A percentile compares a stretch with the other conserved stretches of the same genome.
Evolutionary conservation across 2,888 invertebrate species (phyloP).

Genomic region (Branchipolynoe longqiensis): DNA sequence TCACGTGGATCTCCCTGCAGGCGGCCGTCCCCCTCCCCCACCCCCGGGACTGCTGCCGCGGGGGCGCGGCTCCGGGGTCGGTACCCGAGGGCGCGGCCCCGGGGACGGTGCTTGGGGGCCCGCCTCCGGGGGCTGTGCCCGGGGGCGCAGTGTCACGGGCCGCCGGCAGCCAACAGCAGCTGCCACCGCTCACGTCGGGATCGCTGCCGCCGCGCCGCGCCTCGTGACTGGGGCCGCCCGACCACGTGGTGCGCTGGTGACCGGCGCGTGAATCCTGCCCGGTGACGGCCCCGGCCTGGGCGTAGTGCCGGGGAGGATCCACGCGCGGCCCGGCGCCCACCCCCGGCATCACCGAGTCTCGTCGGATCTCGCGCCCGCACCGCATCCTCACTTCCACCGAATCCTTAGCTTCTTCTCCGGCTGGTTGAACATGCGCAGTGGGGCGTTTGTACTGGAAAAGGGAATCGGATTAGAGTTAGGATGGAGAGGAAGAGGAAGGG

Average conservation of each 20-base stretch:
- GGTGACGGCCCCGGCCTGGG: not conserved
- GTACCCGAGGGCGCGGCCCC: not conserved
- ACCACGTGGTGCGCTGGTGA: not conserved
- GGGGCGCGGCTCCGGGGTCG: not conserved
- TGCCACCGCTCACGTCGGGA: not conserved
- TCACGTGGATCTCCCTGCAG: constrained; percentile 45
- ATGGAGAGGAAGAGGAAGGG: too few relatives aligned
- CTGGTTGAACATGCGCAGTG: too few relatives aligned
- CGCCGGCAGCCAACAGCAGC: not conserved
- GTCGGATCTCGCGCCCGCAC: not conserved
- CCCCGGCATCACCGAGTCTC: not conserved
- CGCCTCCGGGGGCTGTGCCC: constrained; percentile 16
- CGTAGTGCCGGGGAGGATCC: not conserved
- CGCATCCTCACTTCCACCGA: too few relatives aligned
- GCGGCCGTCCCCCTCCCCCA: not conserved
- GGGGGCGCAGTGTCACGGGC: not conserved
- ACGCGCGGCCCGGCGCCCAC: not conserved
- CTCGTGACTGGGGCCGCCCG: too few relatives aligned
- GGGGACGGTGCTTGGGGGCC: not conserved
- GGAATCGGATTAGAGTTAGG: too few relatives aligned
- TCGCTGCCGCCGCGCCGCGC: not conserved
- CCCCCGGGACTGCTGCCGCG: not conserved
- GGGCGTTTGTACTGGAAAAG: too few relatives aligned
- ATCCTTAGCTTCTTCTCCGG: too few relatives aligned
- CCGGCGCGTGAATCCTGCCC: not conserved